Evolutionary conservation across 2,888 invertebrate species (phyloP).

Genomic region (Melanophora roralis): DNA sequence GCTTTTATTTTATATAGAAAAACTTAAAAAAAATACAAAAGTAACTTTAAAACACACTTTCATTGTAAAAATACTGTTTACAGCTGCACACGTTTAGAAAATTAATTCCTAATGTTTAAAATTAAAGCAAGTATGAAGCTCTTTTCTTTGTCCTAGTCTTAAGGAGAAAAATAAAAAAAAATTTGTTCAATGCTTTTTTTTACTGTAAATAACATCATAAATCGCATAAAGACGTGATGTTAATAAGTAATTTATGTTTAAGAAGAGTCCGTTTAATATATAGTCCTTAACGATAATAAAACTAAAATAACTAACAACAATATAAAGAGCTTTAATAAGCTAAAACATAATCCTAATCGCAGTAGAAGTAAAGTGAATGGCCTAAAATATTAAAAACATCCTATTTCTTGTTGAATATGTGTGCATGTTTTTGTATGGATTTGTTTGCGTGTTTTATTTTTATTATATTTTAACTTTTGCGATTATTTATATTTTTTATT

Average conservation of each 20-base stretch:
- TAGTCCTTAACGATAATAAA: conserved; percentile 7
- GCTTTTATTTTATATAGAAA: background rate
- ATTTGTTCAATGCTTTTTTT: background rate
- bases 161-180: conserved; percentile 15
- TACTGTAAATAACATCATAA: conserved; percentile 36
- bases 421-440: no score
- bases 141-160: background rate
- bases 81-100: conserved; percentile 37
- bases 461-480: background rate
- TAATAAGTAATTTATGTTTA: conserved; percentile 48
- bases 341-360: background rate
- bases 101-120: conserved; percentile 56
- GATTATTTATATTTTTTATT: conserved; percentile 2
- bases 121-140: conserved; percentile 14
- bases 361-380: background rate
- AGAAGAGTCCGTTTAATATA: conserved; percentile 6
- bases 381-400: conserved; percentile 4
- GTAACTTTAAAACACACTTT: conserved; percentile 21
- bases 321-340: background rate
- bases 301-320: conserved; percentile 2
- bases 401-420: background rate
- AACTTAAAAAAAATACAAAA: background rate
- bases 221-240: conserved; percentile 52
- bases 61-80: background rate
- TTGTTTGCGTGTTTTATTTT: background rate